Conservation (phyloP, 2,113 vertebrate genomes). For the Oncorhynchus tshawytscha region DNA sequence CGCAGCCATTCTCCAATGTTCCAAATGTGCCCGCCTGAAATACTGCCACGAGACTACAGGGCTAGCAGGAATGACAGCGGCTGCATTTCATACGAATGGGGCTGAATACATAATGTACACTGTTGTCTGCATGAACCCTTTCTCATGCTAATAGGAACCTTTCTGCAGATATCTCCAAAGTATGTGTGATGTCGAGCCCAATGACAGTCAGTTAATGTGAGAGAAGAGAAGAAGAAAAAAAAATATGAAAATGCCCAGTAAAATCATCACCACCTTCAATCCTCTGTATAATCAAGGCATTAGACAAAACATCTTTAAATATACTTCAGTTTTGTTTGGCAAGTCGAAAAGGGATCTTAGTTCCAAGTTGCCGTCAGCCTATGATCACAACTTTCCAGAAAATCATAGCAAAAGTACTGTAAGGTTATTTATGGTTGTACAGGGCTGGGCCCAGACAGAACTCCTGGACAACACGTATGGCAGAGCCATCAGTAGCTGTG, state of each 20-base stretch:
- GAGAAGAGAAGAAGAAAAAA: conserved; percentile 41
- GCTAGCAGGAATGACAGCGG: conserved; percentile 63
- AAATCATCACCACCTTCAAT: conserved; percentile 37
- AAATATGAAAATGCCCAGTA: conserved; percentile 43
- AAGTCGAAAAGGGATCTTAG: conserved; percentile 15
- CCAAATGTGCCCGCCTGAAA: conserved; percentile 48
- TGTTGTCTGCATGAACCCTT: conserved; percentile 71
- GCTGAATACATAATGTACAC: conserved; percentile 74
- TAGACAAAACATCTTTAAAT: conserved; percentile 11
- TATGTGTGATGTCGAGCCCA: conserved; percentile 37
- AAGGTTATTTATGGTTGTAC: conserved; percentile 56
- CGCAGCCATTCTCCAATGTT: conserved; percentile 55
- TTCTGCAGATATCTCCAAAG: conserved; percentile 69
- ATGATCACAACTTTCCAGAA: conserved; percentile 52
- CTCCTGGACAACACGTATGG: conserved; percentile 55
- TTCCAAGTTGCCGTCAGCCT: conserved; percentile 24
- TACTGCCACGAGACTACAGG: conserved; percentile 68
- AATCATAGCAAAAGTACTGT: conserved; percentile 40
- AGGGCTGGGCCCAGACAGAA: conserved; percentile 51
- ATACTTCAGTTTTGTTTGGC: conserved; percentile 25
- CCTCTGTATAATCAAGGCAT: conserved; percentile 27
- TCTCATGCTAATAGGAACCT: conserved; percentile 76
- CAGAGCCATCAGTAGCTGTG: conserved; percentile 65
- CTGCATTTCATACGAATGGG: conserved; percentile 72
- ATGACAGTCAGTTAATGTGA: conserved; percentile 46